A percentile compares a stretch with the other conserved stretches of the same genome.
phyloP scores from a whole-genome alignment of 2,113 vertebrate genomes.

The Chrysochloris asiatica region DNA sequence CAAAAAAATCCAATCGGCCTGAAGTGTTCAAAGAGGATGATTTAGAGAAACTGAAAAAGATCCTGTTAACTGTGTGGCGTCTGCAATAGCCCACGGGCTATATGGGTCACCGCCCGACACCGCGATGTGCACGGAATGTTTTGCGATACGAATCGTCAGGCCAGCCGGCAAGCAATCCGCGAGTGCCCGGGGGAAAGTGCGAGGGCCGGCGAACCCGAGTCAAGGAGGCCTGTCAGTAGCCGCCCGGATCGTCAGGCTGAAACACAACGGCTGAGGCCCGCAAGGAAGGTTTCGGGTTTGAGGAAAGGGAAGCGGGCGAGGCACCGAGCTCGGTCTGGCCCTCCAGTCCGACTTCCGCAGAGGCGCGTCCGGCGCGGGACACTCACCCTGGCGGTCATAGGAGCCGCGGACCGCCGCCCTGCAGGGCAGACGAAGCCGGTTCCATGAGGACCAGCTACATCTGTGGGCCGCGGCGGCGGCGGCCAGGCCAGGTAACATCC shows the following conservation, averaged over 20 bases:
- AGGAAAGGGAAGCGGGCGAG: not conserved
- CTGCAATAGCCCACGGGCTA: not conserved
- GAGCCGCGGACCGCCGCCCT: constrained; percentile 62
- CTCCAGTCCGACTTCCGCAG: not conserved
- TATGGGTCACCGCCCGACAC: not conserved
- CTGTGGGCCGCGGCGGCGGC: constrained; percentile 79
- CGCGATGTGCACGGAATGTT: not conserved
- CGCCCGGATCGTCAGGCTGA: no score
- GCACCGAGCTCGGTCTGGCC: not conserved
- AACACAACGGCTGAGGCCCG: not conserved
- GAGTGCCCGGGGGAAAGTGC: not conserved
- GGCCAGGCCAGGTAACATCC: constrained; percentile 83
- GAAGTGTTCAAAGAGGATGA: no score
- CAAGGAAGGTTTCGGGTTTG: fast-evolving
- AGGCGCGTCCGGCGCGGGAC: not conserved
- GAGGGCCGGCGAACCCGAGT: fast-evolving
- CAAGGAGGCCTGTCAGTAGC: not conserved
- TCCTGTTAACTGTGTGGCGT: not conserved
- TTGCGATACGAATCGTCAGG: no score
- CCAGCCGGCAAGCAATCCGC: not conserved
- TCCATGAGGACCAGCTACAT: constrained; percentile 80
- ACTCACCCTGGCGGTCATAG: constrained; percentile 83
- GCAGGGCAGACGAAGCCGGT: constrained; percentile 80
- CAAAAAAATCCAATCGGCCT: no score
- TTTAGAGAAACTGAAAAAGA: no score